A percentile compares a stretch with the other conserved stretches of the same genome.
phyloP scores from a whole-genome alignment of 2,113 vertebrate genomes.

The Anguilla rostrata region DNA sequence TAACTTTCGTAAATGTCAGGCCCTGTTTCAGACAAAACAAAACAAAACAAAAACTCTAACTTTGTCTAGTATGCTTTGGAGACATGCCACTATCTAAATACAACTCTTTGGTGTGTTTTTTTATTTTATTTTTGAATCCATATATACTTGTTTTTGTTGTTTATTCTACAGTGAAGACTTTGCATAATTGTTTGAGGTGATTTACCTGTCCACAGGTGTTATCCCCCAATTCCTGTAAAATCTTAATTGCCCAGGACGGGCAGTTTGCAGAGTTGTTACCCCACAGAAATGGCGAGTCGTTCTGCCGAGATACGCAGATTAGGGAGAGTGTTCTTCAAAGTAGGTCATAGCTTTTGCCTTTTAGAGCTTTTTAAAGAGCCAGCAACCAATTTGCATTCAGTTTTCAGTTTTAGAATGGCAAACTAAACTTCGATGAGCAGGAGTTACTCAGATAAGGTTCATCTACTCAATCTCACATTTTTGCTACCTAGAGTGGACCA shows the following conservation, averaged over 20 bases:
- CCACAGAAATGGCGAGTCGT: not conserved
- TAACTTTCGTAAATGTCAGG: constrained; percentile 22
- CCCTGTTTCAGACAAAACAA: not conserved
- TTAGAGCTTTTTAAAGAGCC: constrained; percentile 21
- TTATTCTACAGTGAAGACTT: not conserved
- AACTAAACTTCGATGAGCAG: not conserved
- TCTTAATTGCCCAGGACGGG: not conserved
- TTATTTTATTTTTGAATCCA: not conserved
- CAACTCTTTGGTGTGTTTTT: not conserved
- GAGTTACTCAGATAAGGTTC: not conserved
- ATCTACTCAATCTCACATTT: not conserved
- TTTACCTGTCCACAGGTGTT: not conserved
- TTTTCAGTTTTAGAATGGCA: not conserved
- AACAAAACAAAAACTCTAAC: not conserved
- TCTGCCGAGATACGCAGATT: constrained; percentile 22
- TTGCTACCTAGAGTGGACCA: not conserved
- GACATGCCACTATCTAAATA: not conserved
- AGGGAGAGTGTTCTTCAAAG: constrained; percentile 23
- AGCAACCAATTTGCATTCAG: not conserved
- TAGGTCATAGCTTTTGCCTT: constrained; percentile 29
- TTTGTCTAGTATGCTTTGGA: not conserved
- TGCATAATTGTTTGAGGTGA: not conserved
- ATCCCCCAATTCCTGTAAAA: not conserved
- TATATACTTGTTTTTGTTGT: not conserved
- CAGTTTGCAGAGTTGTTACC: not conserved